Percentiles rank a stretch among this genome's conserved stretches.
phyloP scores from a whole-genome alignment of 2,797 vertebrate genomes.

The Sebastes kiyomatsui region DNA sequence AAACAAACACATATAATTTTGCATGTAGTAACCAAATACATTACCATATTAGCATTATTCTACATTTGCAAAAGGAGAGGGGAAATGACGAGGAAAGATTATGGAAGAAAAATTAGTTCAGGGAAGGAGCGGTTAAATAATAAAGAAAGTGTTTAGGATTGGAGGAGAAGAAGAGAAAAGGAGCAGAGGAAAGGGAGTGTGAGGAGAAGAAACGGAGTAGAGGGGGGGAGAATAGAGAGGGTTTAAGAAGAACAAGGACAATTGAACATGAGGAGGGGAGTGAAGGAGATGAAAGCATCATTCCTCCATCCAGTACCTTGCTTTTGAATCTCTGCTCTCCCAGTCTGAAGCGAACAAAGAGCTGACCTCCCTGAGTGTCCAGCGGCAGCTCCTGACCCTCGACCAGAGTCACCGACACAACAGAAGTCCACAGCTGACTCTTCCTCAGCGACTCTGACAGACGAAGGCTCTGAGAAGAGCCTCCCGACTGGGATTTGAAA shows the following conservation, averaged over 20 bases:
- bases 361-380: conserved; percentile 79
- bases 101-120: not conserved
- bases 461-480: conserved; percentile 35
- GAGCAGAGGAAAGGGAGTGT: not conserved
- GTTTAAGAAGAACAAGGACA: not conserved
- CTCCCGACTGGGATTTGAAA: conserved; percentile 18
- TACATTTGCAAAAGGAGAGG: not conserved
- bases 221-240: too few relatives aligned
- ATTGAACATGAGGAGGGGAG: not conserved
- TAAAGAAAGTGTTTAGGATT: not conserved
- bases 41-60: not conserved
- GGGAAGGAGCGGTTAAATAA: not conserved
- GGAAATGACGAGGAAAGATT: not conserved
- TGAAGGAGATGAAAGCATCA: not conserved
- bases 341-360: conserved; percentile 91
- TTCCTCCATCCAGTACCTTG: conserved; percentile 82
- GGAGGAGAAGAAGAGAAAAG: not conserved
- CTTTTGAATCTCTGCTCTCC: conserved; percentile 94
- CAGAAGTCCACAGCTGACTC: conserved; percentile 91
- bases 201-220: not conserved
- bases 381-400: conserved; percentile 86
- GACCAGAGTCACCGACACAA: conserved; percentile 89
- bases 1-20: too few relatives aligned
- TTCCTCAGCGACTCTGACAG: conserved; percentile 86
- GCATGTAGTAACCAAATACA: not conserved